Conservation (phyloP, 2,113 vertebrate genomes). For the Mustelus asterias region DNA sequence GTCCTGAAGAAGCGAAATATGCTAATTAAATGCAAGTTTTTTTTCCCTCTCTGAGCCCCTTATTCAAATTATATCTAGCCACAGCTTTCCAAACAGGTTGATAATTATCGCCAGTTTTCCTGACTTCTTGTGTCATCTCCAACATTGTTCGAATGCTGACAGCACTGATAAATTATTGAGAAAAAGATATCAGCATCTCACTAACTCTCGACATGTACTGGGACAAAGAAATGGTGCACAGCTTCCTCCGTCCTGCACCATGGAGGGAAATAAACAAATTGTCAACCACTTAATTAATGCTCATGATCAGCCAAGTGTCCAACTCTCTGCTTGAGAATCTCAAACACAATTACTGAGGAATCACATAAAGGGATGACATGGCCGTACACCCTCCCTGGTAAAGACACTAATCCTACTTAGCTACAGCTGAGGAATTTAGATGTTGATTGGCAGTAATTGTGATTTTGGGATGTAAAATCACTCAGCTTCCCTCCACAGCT, state of each 20-base stretch:
- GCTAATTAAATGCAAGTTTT: neutral
- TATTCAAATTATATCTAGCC: neutral
- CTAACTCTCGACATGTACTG: neutral
- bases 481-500: neutral
- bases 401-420: neutral
- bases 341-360: neutral
- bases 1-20: neutral
- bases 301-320: neutral
- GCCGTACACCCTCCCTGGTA: neutral
- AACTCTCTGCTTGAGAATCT: too few relatives aligned
- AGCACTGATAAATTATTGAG: neutral
- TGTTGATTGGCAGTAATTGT: neutral
- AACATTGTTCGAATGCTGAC: neutral
- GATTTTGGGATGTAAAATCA: neutral
- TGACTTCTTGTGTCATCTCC: neutral
- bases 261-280: neutral
- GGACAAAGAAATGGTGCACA: neutral
- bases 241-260: neutral
- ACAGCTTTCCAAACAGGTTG: neutral
- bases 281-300: neutral
- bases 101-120: neutral
- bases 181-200: neutral
- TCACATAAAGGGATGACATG: neutral
- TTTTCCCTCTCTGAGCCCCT: neutral
- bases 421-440: neutral